A percentile compares a stretch with the other conserved stretches of the same genome.
Conservation (phyloP, 92 coral and sea anemone species). For the Actinostola sp. region DNA sequence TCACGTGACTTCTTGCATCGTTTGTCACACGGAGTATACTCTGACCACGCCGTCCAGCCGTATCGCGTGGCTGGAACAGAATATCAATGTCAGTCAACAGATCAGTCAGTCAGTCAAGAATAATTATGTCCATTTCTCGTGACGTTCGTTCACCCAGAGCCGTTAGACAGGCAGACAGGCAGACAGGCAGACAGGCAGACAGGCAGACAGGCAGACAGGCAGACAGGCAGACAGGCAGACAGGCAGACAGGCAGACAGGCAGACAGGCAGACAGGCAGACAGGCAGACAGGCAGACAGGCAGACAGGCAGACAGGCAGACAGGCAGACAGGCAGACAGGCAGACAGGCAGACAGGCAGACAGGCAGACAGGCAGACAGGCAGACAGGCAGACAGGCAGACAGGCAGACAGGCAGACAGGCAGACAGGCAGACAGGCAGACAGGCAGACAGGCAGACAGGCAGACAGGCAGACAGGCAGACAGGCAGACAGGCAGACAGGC, state of each 20-base stretch:
- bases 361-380: background rate
- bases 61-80: constrained; percentile 4
- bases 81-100: background rate
- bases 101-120: background rate
- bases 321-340: background rate
- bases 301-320: background rate
- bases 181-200: background rate
- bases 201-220: background rate
- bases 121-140: background rate
- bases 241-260: background rate
- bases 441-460: background rate
- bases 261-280: background rate
- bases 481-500: background rate
- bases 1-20: constrained; percentile 31
- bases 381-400: background rate
- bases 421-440: background rate
- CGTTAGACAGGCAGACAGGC: no score
- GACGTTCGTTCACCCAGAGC: no score
- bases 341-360: background rate
- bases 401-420: background rate
- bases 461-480: background rate
- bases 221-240: background rate
- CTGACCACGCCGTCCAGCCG: constrained; percentile 56
- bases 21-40: constrained; percentile 25
- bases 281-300: background rate